Percentiles rank a stretch among this genome's conserved stretches.
Conservation (phyloP, 2,888 invertebrate genomes). For the Coremacera marginata region DNA sequence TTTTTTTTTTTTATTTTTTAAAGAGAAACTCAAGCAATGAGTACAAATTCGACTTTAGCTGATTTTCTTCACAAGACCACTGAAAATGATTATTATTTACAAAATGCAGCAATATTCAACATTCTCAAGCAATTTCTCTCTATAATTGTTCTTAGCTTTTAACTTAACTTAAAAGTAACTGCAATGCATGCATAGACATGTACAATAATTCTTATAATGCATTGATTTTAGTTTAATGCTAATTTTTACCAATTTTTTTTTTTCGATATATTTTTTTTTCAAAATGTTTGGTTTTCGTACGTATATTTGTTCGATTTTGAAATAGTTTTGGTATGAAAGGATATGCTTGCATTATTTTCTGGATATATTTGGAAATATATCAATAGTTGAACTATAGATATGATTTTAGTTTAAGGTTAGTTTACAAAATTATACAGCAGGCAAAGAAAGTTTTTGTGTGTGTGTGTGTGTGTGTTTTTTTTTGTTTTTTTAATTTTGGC, state of each 20-base stretch:
- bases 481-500: slow-evolving; percentile 20
- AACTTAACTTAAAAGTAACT: not conserved
- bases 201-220: slow-evolving; percentile 4
- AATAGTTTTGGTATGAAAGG: slow-evolving; percentile 2
- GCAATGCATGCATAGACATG: slow-evolving; percentile 20
- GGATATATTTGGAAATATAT: not conserved
- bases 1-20: too few relatives aligned
- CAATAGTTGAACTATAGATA: not conserved
- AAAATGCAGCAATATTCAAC: slow-evolving; percentile 19
- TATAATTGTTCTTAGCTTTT: not conserved
- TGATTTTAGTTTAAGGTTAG: not conserved
- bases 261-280: not conserved
- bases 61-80: too few relatives aligned
- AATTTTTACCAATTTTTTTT: not conserved
- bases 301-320: slow-evolving; percentile 21
- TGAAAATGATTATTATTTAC: not conserved
- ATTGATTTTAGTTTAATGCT: not conserved
- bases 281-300: slow-evolving; percentile 24
- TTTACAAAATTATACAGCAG: slow-evolving; percentile 16
- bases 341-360: slow-evolving; percentile 21
- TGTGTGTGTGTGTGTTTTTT: not conserved
- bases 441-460: not conserved
- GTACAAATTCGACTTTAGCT: too few relatives aligned
- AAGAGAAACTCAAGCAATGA: too few relatives aligned
- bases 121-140: not conserved